phyloP scores from a whole-genome alignment of 2,113 vertebrate species.

The Burhinus bistriatus region DNA sequence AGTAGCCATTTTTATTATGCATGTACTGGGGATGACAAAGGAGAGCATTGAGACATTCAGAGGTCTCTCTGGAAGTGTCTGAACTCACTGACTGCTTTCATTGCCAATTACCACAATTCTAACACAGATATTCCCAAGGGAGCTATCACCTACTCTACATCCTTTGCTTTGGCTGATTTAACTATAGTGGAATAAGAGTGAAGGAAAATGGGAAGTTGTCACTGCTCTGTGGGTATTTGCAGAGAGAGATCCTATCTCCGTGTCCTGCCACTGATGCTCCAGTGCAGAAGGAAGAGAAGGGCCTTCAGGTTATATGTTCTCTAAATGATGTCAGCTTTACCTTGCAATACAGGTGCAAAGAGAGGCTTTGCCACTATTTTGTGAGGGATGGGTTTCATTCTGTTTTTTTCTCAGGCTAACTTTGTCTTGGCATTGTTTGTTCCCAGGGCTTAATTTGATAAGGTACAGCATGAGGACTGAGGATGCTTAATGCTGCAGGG shows the following conservation, averaged over 20 bases:
- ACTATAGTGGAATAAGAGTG: not conserved
- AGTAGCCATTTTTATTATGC: not conserved
- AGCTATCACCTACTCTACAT: not conserved
- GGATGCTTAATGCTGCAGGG: not conserved
- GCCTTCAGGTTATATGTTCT: not conserved
- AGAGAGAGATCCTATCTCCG: not conserved
- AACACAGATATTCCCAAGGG: not conserved
- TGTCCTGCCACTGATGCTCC: not conserved
- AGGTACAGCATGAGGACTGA: not conserved
- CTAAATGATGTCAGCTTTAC: not conserved
- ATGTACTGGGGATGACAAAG: not conserved
- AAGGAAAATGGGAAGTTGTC: not conserved
- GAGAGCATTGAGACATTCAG: not conserved
- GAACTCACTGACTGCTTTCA: slow-evolving; percentile 26
- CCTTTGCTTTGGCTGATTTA: not conserved
- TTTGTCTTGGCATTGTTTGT: not conserved
- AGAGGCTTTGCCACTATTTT: not conserved
- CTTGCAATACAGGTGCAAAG: not conserved
- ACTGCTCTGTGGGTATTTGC: not conserved
- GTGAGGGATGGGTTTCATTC: not conserved
- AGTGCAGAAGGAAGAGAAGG: not conserved
- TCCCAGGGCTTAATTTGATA: not conserved
- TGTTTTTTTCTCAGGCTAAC: not conserved
- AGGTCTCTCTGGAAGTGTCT: not conserved
- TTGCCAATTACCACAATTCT: slow-evolving; percentile 7